Percentiles rank a stretch among this genome's conserved stretches.
phyloP scores from a whole-genome alignment of 2,797 vertebrate genomes.

The Phaenicophaeus curvirostris region DNA sequence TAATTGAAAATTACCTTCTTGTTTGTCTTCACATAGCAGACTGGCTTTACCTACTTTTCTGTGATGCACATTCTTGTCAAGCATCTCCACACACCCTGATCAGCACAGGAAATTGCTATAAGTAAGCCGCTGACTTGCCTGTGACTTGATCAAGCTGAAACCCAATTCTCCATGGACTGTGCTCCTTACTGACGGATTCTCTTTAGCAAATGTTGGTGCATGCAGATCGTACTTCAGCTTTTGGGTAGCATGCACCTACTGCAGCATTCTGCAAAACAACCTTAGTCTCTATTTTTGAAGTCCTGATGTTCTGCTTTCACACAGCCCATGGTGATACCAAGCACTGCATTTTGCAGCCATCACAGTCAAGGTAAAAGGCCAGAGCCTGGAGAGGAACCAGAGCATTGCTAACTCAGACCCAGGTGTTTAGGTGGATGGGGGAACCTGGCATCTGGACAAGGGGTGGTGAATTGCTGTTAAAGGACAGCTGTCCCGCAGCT shows the following conservation, averaged over 20 bases:
- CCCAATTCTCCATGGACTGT: rapidly evolving
- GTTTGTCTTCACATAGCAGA: neutral
- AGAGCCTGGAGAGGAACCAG: neutral
- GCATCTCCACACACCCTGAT: rapidly evolving
- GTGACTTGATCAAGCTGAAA: neutral
- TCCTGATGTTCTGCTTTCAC: neutral
- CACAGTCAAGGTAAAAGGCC: neutral
- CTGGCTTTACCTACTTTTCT: neutral
- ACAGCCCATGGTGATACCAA: neutral
- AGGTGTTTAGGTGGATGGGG: neutral
- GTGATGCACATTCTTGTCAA: neutral
- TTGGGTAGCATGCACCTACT: neutral
- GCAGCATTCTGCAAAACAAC: neutral
- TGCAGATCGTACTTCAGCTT: rapidly evolving
- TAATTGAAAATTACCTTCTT: neutral
- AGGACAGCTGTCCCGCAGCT: neutral
- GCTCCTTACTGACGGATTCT: neutral
- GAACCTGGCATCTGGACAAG: neutral
- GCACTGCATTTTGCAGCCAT: neutral
- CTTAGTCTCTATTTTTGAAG: neutral
- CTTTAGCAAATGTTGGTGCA: neutral
- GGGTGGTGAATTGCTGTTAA: rapidly evolving
- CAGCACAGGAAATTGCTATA: neutral
- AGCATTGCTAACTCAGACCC: neutral
- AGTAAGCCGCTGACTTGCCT: neutral